Conservation (phyloP, 2,113 vertebrate species). For the Ictalurus furcatus region DNA sequence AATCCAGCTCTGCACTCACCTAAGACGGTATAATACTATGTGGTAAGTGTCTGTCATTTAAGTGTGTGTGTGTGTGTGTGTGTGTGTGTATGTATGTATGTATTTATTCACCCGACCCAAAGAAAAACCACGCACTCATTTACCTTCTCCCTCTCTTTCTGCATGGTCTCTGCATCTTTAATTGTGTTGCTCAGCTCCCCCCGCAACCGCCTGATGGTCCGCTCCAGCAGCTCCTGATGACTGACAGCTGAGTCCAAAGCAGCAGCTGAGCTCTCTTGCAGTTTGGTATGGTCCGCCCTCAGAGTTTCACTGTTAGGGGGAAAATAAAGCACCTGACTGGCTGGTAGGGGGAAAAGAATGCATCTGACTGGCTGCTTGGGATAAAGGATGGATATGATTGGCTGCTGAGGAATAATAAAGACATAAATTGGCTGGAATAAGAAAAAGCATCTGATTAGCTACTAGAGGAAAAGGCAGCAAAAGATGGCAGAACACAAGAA, state of each 20-base stretch:
- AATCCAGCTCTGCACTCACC: slow-evolving; percentile 57
- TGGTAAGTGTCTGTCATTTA: background rate
- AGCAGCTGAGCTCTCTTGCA: slow-evolving; percentile 62
- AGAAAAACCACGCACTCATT: slow-evolving; percentile 28
- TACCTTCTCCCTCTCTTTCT: slow-evolving; percentile 61
- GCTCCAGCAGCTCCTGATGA: slow-evolving; percentile 68
- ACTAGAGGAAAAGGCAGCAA: background rate
- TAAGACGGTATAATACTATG: slow-evolving; percentile 11
- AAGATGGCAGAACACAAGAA: background rate
- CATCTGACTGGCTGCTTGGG: background rate
- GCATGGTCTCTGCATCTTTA: slow-evolving; percentile 58
- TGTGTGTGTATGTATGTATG: background rate
- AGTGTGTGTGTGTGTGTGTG: background rate
- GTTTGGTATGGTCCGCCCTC: slow-evolving; percentile 59
- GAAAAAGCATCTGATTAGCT: background rate
- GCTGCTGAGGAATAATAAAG: background rate
- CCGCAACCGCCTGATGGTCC: slow-evolving; percentile 60
- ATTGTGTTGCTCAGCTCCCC: slow-evolving; percentile 60
- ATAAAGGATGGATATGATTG: background rate
- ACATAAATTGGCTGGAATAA: background rate
- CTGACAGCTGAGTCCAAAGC: slow-evolving; percentile 53
- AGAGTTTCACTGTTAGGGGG: slow-evolving; percentile 63
- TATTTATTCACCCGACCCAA: background rate
- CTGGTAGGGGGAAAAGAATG: background rate
- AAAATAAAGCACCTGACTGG: background rate